Percentiles rank a stretch among this genome's conserved stretches.
These are phyloP conservation scores for Takifugu flavidus DNA, from an alignment of 2,113 vertebrate genomes.

Conservation along the genomic window DNA sequence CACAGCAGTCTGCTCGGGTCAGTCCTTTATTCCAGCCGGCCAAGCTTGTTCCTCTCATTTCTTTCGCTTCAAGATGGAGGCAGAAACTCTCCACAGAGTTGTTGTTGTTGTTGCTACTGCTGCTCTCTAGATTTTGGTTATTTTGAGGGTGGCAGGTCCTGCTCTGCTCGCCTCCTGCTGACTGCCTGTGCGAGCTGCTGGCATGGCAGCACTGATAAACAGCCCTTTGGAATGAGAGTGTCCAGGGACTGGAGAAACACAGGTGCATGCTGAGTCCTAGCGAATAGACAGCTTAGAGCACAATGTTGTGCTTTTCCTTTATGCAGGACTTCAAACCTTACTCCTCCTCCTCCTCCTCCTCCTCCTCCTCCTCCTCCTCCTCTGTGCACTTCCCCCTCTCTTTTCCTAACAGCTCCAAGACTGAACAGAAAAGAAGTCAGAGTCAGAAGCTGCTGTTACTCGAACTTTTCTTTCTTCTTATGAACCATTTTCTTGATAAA, in stretches of 20 bases:
- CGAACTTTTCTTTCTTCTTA: constrained; percentile 10
- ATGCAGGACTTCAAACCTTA: constrained; percentile 62
- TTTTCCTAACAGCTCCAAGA: constrained; percentile 52
- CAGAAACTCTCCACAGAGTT: constrained; percentile 51
- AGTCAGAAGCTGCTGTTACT: constrained; percentile 31
- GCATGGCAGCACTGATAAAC: constrained; percentile 54
- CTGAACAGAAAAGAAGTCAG: constrained; percentile 32
- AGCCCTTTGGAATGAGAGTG: constrained; percentile 37
- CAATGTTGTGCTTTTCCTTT: constrained; percentile 57
- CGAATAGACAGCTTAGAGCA: constrained; percentile 51
- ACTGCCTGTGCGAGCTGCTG: constrained; percentile 38
- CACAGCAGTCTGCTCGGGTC: constrained; percentile 35
- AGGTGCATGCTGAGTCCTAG: constrained; percentile 56
- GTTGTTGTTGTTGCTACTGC: constrained; percentile 27
- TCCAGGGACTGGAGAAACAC: constrained; percentile 40
- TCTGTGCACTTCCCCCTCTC: constrained; percentile 42
- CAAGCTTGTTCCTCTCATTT: constrained; percentile 53
- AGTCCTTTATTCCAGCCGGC: constrained; percentile 38
- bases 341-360: constrained; percentile 55
- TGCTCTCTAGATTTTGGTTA: constrained; percentile 30
- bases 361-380: constrained; percentile 52
- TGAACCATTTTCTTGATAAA: neutral
- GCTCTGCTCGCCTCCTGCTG: constrained; percentile 44
- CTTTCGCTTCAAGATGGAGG: constrained; percentile 61
- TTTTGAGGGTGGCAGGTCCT: constrained; percentile 49